Conservation (phyloP, 2,888 invertebrate genomes). For the Tortrix viridana region DNA sequence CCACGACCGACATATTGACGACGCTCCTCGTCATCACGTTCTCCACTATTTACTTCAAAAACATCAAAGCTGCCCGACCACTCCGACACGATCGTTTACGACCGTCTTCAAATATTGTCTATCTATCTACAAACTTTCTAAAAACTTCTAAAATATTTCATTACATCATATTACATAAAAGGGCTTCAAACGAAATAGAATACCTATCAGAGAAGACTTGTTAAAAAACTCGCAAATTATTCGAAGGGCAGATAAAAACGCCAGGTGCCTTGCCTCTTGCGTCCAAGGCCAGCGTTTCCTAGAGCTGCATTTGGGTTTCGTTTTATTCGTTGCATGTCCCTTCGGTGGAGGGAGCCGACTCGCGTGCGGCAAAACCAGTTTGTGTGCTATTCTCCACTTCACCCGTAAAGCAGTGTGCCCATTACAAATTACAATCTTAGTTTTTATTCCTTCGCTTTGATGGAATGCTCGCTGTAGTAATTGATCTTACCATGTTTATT, state of each 20-base stretch:
- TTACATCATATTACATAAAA: conserved; percentile 53
- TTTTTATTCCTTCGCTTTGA: conserved; percentile 62
- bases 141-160: conserved; percentile 51
- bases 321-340: conserved; percentile 82
- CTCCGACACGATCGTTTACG: conserved; percentile 46
- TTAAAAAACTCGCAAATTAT: conserved; percentile 76
- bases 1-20: conserved; percentile 73
- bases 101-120: conserved; percentile 53
- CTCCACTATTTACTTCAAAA: conserved; percentile 46
- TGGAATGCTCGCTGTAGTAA: conserved; percentile 48
- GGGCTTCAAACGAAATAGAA: conserved; percentile 34
- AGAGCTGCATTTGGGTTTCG: conserved; percentile 82
- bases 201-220: conserved; percentile 49
- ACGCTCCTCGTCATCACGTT: conserved; percentile 47
- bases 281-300: conserved; percentile 82
- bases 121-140: too few species aligned
- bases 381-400: conserved; percentile 69
- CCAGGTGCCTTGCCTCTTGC: conserved; percentile 81
- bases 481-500: conserved; percentile 53
- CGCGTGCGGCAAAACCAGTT: conserved; percentile 82
- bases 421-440: conserved; percentile 66
- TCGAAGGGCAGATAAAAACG: conserved; percentile 80
- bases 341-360: conserved; percentile 66
- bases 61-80: conserved; percentile 53
- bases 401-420: conserved; percentile 68